Evolutionary conservation across 2,888 invertebrate genomes (phyloP).

Genomic region (Torymus tubicola): DNA sequence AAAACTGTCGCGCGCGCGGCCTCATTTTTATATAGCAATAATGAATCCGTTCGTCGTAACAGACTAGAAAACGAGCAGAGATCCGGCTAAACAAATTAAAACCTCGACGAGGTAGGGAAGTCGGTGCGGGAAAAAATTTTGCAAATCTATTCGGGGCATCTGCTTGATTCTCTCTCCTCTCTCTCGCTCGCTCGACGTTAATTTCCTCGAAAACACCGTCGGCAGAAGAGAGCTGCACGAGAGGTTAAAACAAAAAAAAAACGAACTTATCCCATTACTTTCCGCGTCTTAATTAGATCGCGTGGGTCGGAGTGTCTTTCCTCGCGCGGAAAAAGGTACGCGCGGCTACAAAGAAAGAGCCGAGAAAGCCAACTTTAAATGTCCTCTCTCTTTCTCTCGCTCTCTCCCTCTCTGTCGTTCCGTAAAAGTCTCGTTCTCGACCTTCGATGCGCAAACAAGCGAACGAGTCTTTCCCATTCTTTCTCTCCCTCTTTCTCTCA

Average conservation of each 20-base stretch:
- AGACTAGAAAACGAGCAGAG: not conserved
- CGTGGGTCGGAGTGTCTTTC: not conserved
- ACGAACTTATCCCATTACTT: slow-evolving; percentile 53
- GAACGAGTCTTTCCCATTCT: not conserved
- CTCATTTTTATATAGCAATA: not conserved
- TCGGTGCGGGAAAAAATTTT: slow-evolving; percentile 20
- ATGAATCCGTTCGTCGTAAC: slow-evolving; percentile 16
- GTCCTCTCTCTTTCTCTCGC: not conserved
- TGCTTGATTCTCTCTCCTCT: not conserved
- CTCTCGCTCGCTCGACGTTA: slow-evolving; percentile 24
- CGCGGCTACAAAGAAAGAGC: not conserved
- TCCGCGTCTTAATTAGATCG: slow-evolving; percentile 50
- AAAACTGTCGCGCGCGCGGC: too few relatives aligned
- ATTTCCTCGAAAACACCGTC: slow-evolving; percentile 18
- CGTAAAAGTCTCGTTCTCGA: too few relatives aligned
- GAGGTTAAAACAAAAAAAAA: slow-evolving; percentile 32
- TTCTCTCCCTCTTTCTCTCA: too few relatives aligned
- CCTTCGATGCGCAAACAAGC: slow-evolving; percentile 4
- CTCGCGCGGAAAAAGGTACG: not conserved
- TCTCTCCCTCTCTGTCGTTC: too few relatives aligned
- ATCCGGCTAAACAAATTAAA: slow-evolving; percentile 36
- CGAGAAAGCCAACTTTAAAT: slow-evolving; percentile 31
- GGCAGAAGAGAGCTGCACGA: too few relatives aligned
- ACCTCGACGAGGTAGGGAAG: not conserved
- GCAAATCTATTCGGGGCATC: slow-evolving; percentile 44